Conservation (phyloP, 2,797 vertebrate species). For the Numenius phaeopus region DNA sequence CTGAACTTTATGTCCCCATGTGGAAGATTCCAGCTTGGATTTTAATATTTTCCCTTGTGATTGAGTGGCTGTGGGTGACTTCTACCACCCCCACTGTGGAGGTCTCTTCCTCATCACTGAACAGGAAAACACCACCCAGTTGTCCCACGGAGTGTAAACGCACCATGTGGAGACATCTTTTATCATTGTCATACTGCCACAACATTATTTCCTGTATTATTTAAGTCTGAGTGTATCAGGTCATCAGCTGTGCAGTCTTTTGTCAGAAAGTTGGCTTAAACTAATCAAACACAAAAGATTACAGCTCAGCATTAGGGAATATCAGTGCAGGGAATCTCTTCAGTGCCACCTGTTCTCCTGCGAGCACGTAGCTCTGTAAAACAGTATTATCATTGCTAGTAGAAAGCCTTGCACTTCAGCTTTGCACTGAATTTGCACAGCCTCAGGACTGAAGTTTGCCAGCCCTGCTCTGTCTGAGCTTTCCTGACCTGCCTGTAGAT, state of each 20-base stretch:
- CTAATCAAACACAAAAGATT: constrained; percentile 42
- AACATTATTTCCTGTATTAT: background rate
- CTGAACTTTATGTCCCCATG: background rate
- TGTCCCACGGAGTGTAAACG: background rate
- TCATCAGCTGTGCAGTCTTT: constrained; percentile 10
- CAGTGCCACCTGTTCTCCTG: background rate
- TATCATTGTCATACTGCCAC: background rate
- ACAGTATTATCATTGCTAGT: background rate
- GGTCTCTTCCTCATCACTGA: background rate
- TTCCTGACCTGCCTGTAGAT: background rate
- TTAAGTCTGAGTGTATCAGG: constrained; percentile 23
- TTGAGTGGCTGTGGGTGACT: background rate
- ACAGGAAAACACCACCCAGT: background rate
- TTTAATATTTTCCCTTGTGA: background rate
- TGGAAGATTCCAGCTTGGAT: background rate
- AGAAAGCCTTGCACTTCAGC: background rate
- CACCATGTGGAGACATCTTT: background rate
- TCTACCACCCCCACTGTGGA: background rate
- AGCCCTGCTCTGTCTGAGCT: background rate
- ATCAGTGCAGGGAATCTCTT: constrained; percentile 3
- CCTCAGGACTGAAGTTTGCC: background rate
- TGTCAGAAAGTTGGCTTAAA: constrained; percentile 40
- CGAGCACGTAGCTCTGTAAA: background rate
- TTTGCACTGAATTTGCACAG: background rate
- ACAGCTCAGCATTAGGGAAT: background rate